These are phyloP conservation scores for Pseudomyrmex gracilis DNA, from an alignment of 1,140 invertebrate genomes.

Conservation along the genomic window DNA sequence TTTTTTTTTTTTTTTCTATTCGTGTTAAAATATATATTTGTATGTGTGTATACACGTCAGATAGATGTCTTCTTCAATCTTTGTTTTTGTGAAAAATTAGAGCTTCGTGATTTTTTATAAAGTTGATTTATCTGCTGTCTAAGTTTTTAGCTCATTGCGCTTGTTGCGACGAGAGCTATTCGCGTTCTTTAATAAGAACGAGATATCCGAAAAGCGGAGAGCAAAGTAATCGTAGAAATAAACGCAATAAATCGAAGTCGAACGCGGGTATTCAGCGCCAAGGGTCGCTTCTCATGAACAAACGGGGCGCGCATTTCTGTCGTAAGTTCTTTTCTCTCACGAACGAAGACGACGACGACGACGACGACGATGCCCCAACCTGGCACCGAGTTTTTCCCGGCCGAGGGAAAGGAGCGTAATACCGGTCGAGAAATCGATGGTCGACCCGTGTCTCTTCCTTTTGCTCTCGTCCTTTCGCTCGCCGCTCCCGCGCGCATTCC, in stretches of 20 bases:
- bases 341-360: not conserved
- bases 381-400: slow-evolving; percentile 66
- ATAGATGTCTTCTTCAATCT: not conserved
- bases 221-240: slow-evolving; percentile 20
- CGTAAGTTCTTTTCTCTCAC: slow-evolving; percentile 23
- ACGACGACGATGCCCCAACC: slow-evolving; percentile 27
- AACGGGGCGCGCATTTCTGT: slow-evolving; percentile 24
- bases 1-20: slow-evolving; percentile 1
- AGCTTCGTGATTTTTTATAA: not conserved
- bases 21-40: not conserved
- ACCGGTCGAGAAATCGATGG: slow-evolving; percentile 77
- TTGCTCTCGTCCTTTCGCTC: slow-evolving; percentile 25
- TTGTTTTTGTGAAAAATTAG: not conserved
- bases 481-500: not conserved
- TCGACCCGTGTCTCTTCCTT: slow-evolving; percentile 62
- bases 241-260: slow-evolving; percentile 44
- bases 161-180: slow-evolving; percentile 9
- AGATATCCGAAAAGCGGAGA: slow-evolving; percentile 1
- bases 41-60: not conserved
- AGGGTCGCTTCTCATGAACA: slow-evolving; percentile 44
- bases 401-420: slow-evolving; percentile 72
- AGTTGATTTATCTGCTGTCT: not conserved
- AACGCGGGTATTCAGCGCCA: slow-evolving; percentile 26
- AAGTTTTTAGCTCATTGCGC: not conserved
- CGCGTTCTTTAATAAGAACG: slow-evolving; percentile 32